Conservation (phyloP, 2,113 vertebrate genomes). For the Holacanthus passer region DNA sequence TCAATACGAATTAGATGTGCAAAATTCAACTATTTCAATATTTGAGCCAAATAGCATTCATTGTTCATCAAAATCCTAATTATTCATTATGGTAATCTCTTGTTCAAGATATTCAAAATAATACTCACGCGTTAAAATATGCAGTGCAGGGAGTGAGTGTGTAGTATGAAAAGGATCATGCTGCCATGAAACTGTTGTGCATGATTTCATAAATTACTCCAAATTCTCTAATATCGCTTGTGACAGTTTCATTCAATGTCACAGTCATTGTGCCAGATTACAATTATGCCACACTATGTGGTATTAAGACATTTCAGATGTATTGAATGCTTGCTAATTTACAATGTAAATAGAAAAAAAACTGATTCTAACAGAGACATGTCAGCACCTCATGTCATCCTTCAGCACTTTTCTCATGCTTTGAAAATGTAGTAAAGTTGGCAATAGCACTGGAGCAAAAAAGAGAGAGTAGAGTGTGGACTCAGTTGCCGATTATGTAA, state of each 20-base stretch:
- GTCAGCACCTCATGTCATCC: neutral
- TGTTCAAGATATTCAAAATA: neutral
- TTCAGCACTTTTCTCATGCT: neutral
- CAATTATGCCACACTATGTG: no score
- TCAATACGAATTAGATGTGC: neutral
- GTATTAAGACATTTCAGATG: neutral
- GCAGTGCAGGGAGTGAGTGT: neutral
- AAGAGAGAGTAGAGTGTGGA: no score
- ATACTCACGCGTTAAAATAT: neutral
- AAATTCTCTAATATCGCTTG: no score
- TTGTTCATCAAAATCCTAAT: neutral
- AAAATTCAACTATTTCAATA: neutral
- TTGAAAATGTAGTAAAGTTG: no score
- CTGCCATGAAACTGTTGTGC: neutral
- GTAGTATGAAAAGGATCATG: neutral
- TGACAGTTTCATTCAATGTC: no score
- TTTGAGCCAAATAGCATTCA: neutral
- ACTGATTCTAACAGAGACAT: neutral
- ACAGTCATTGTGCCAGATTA: no score
- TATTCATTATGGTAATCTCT: neutral
- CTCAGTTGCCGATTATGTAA: no score
- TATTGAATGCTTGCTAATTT: no score
- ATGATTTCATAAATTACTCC: neutral
- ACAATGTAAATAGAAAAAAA: neutral
- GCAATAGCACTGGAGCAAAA: no score